Evolutionary conservation across 2,888 invertebrate genomes (phyloP).

Genomic region (Acronicta psi): DNA sequence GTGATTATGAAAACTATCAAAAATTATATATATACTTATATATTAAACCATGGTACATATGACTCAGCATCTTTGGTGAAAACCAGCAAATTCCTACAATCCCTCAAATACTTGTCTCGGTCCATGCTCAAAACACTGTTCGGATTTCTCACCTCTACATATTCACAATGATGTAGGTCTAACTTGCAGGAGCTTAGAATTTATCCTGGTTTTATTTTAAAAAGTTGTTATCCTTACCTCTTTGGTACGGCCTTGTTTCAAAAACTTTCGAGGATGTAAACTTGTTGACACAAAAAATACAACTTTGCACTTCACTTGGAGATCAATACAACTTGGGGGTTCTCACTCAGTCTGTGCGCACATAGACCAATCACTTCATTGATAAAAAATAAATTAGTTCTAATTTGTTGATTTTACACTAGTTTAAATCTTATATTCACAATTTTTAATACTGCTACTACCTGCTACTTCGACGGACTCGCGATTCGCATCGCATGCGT

Average conservation of each 20-base stretch:
- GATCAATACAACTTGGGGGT: background rate
- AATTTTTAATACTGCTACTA: constrained; percentile 32
- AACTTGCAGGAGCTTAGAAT: background rate
- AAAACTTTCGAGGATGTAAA: constrained; percentile 69
- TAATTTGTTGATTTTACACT: constrained; percentile 19
- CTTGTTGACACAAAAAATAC: constrained; percentile 66
- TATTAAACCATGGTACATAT: too few relatives aligned
- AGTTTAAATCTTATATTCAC: constrained; percentile 2
- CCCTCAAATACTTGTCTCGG: too few relatives aligned
- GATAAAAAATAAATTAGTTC: constrained; percentile 2
- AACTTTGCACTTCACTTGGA: constrained; percentile 37
- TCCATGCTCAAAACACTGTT: too few relatives aligned
- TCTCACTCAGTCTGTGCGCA: constrained; percentile 22
- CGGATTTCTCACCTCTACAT: constrained; percentile 22
- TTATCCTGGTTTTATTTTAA: constrained; percentile 28
- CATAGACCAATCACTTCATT: constrained; percentile 26
- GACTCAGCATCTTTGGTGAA: too few relatives aligned
- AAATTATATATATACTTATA: too few relatives aligned
- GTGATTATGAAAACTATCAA: too few relatives aligned
- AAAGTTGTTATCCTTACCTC: constrained; percentile 69
- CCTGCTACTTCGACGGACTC: constrained; percentile 6
- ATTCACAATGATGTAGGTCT: background rate
- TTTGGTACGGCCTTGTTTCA: constrained; percentile 69
- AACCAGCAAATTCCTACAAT: too few relatives aligned
- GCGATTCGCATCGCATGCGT: constrained; percentile 16